Evolutionary conservation across 2,113 vertebrate species (phyloP), one percentile per base, ranked within the genome.

Genomic region (Chamaea fasciata): DNA sequence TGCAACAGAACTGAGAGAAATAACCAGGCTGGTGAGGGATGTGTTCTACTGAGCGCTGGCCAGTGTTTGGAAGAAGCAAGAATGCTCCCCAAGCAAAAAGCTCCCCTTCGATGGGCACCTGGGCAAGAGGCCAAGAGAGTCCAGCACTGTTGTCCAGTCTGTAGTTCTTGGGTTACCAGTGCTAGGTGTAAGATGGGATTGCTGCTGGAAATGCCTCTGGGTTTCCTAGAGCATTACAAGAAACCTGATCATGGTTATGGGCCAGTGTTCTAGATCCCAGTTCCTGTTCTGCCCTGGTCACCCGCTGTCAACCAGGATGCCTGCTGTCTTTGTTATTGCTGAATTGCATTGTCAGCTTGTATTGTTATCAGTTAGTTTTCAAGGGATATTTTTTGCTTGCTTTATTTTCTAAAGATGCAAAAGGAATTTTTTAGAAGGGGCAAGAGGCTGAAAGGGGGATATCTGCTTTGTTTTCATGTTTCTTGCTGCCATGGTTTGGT

Each of bases 261-360:
- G 31, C 26, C 73, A 10, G 9, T 14, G 33, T 84, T 80, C 18
- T 23, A 23, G 60, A 67, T 16, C 17, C 24, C 7, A 8, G 23
- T 42, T 79, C 46, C 41, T 65, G 37, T 71, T 77, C 65, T 87
- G 91, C 21, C 15, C 42, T 63, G 28, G 16, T 44, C n/a, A 10
- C 35, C 65, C 0, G 0, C 42, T 71, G 39, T 49, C 31, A 42
- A 0, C 23, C 24, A 7, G 0, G 7, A 11, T 2, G 9, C 0
- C 23, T 60, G 10, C 42, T 79, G 44, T 37, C 46, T 65, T 31
- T 76, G 22, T 41, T 69, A 49, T 53, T 68, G 47, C 42, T 83
- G 76, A 62, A 42, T 31, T 94, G 33, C 17, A 4, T 9, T 24
- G 50, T 65, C 71, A 70, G 60, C 33, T 90, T 21, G 6, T 55